phyloP scores from a whole-genome alignment of 2,113 vertebrate species.

The Sorex araneus region DNA sequence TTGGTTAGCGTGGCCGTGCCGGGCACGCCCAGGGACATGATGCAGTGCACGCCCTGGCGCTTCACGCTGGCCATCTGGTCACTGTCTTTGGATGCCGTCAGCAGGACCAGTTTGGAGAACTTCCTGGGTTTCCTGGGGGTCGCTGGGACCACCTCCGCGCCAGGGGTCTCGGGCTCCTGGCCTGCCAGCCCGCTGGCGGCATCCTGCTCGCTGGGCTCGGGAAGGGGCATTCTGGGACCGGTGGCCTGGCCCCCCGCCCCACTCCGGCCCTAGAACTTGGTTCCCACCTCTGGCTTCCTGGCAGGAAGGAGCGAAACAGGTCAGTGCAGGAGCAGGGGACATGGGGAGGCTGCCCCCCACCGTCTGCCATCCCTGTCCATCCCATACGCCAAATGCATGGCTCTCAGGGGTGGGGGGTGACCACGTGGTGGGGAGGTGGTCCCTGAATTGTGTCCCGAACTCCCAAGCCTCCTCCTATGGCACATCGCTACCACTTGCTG shows the following conservation, averaged over 20 bases:
- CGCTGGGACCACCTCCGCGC: conserved; percentile 36
- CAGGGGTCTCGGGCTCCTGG: conserved; percentile 25
- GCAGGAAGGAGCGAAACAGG: neutral
- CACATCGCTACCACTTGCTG: too few species aligned
- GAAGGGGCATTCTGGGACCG: conserved; percentile 64
- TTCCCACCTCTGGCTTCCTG: neutral
- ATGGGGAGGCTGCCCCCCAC: too few species aligned
- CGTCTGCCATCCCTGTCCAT: too few species aligned
- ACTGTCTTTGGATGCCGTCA: conserved; percentile 79
- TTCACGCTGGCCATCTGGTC: conserved; percentile 69
- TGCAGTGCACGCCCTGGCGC: conserved; percentile 68
- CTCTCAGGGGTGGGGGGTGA: too few species aligned
- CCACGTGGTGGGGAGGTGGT: too few species aligned
- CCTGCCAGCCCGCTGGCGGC: neutral
- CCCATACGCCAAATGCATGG: too few species aligned
- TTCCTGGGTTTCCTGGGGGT: conserved; percentile 75
- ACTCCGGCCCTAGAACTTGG: too few species aligned
- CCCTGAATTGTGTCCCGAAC: too few species aligned
- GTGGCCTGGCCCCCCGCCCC: neutral
- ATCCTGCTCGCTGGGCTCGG: conserved; percentile 63
- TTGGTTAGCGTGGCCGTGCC: conserved; percentile 66
- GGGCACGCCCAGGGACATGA: conserved; percentile 77
- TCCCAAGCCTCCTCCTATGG: too few species aligned
- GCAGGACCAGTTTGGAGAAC: conserved; percentile 80
- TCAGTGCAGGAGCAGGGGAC: neutral